Base-by-base conservation (phyloP, 2,797 vertebrate species). In the Natrix natrix region DNA sequence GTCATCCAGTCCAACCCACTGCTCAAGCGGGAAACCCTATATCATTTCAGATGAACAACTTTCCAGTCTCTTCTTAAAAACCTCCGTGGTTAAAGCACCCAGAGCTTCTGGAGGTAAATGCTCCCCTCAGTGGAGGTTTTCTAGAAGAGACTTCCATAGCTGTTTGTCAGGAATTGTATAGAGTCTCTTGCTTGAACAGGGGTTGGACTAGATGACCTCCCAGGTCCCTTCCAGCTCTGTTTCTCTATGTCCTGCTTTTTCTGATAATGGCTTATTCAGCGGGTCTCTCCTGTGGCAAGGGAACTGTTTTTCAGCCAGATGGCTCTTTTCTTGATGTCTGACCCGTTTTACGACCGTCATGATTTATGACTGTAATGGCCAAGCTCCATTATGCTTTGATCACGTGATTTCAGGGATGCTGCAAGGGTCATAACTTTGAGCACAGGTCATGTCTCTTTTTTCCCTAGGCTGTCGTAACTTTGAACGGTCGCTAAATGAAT, bases 31-130 rank as follows among this genome's bases (percentile, higher is more conserved):
- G 66, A 32, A 14, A 2, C 12, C 28, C 28, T 66, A 1, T 66
- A 4, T 12, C 5, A n/a, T 66, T 66, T 16, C 4, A 69, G 0
- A 13, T 13, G 32, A 66, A 69, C 0, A 1, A 0, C 14, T n/a
- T 5, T 32, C 2, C 2, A 16, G 3, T n/a, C 66, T 3, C n/a
- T 69, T 69, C 66, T 69, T 69, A 32, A 69, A 17, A 32, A 16
- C 13, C 66, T 69, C 14, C 2, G 1, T 1, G 32, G 66, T 3
- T 16, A 13, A n/a, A 32, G 28, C 5, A 66, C 28, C 63, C 63
- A 63, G 12, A 63, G 12, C 63, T 13, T 28, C 11, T 66, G 12
- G 28, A n/a, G 63, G 26, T 28, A 28, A 63, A 63, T 63, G 24
- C 24, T 63, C 24, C 61, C 26, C n/a, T 66, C 12, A 13, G 1